Percentiles rank a stretch among this genome's conserved stretches.
Conservation (phyloP, 2,888 invertebrate species). For the Aporophyla lueneburgensis region DNA sequence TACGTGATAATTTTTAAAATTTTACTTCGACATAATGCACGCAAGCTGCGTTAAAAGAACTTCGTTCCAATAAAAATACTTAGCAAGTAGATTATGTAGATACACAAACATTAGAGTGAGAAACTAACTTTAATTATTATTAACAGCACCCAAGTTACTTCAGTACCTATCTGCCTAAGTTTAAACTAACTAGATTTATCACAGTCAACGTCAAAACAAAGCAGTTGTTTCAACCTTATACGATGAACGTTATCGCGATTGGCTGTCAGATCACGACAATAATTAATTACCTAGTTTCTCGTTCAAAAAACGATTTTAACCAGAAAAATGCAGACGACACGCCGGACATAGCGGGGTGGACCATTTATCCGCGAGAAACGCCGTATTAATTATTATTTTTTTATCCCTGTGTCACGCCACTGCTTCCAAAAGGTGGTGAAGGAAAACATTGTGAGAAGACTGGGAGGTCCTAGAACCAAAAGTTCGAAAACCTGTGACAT, state of each 20-base stretch:
- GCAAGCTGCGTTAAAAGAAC: too few relatives aligned
- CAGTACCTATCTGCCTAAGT: neutral
- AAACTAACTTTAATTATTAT: neutral
- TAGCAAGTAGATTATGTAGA: too few relatives aligned
- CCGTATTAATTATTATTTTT: neutral
- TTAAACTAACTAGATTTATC: conserved; percentile 42
- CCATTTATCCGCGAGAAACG: neutral
- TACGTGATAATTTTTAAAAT: too few relatives aligned
- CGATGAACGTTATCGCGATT: neutral
- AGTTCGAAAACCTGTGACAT: too few relatives aligned
- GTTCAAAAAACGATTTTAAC: neutral
- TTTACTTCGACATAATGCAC: too few relatives aligned
- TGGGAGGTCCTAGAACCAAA: too few relatives aligned
- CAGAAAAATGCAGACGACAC: neutral
- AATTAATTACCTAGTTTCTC: conserved; percentile 24
- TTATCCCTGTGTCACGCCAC: too few relatives aligned
- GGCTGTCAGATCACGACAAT: conserved; percentile 1
- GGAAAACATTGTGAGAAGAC: too few relatives aligned
- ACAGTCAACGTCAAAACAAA: conserved; percentile 33
- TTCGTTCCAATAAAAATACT: neutral
- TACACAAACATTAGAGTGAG: neutral
- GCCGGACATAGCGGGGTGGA: too few relatives aligned
- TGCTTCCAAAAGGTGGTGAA: too few relatives aligned
- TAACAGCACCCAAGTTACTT: neutral
- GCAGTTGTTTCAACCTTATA: neutral